Evolutionary conservation across 1,140 invertebrate species (phyloP).

Genomic region (Aphis craccivora): DNA sequence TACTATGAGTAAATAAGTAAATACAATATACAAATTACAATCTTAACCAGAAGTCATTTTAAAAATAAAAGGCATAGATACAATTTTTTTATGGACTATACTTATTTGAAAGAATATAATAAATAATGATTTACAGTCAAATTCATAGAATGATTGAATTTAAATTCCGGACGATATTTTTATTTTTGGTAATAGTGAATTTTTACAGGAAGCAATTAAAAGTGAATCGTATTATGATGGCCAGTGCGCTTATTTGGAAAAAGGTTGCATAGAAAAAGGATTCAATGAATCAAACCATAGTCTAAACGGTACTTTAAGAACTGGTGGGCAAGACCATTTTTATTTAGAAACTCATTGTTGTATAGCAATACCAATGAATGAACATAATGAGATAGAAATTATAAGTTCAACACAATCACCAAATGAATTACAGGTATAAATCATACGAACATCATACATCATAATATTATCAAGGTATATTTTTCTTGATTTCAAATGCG

Average conservation of each 20-base stretch:
- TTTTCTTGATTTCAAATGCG: neutral
- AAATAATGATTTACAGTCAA: neutral
- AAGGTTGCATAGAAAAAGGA: slow-evolving; percentile 73
- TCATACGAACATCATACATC: neutral
- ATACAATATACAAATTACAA: neutral
- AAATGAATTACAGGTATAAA: slow-evolving; percentile 71
- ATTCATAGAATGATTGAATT: neutral
- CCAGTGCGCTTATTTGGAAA: slow-evolving; percentile 66
- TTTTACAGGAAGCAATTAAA: slow-evolving; percentile 75
- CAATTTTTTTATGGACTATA: neutral
- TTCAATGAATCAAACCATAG: slow-evolving; percentile 73
- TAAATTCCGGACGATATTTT: too few species aligned
- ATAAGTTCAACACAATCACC: slow-evolving; percentile 85
- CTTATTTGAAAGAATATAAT: neutral
- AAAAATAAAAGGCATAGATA: neutral
- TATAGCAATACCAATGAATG: slow-evolving; percentile 79
- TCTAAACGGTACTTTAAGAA: slow-evolving; percentile 76
- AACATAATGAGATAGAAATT: slow-evolving; percentile 86
- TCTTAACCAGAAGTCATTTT: neutral
- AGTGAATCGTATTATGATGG: slow-evolving; percentile 71
- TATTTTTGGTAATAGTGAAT: neutral
- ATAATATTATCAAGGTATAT: neutral
- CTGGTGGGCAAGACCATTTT: slow-evolving; percentile 96
- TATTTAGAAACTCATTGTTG: slow-evolving; percentile 88
- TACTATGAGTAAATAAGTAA: neutral